These are phyloP conservation scores for Dromas ardeola DNA, from an alignment of 2,113 vertebrate species.

Conservation along the genomic window DNA sequence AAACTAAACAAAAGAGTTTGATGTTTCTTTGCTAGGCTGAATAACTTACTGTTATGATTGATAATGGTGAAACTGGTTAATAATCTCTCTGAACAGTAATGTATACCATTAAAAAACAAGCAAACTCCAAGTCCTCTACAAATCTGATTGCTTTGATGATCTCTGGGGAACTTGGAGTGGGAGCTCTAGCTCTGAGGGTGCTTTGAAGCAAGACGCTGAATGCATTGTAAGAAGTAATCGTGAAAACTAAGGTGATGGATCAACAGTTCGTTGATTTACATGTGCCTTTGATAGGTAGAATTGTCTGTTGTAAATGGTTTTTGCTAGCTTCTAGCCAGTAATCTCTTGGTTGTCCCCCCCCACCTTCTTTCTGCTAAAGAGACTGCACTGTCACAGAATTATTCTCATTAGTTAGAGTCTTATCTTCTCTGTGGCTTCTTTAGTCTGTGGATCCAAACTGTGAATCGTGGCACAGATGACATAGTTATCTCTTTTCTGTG, in stretches of 20 bases:
- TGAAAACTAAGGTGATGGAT: slow-evolving; percentile 7
- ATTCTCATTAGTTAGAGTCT: background rate
- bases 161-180: background rate
- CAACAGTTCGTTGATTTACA: slow-evolving; percentile 7
- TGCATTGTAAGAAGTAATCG: background rate
- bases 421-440: background rate
- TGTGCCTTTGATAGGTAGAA: background rate
- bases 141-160: background rate
- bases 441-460: background rate
- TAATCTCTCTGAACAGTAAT: slow-evolving; percentile 19
- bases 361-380: background rate
- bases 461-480: background rate
- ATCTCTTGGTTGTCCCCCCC: background rate
- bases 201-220: background rate
- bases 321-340: slow-evolving; percentile 2
- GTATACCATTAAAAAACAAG: slow-evolving; percentile 11
- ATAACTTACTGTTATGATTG: slow-evolving; percentile 37
- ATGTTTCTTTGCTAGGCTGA: slow-evolving; percentile 32
- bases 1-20: slow-evolving; percentile 48
- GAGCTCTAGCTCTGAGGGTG: background rate
- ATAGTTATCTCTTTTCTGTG: background rate
- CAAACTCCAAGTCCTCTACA: background rate
- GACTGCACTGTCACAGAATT: background rate
- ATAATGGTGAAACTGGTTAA: slow-evolving; percentile 34
- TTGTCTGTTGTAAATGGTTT: background rate